Evolutionary conservation across 2,888 invertebrate genomes (phyloP).

Genomic region (Pharmacophagus antenor): DNA sequence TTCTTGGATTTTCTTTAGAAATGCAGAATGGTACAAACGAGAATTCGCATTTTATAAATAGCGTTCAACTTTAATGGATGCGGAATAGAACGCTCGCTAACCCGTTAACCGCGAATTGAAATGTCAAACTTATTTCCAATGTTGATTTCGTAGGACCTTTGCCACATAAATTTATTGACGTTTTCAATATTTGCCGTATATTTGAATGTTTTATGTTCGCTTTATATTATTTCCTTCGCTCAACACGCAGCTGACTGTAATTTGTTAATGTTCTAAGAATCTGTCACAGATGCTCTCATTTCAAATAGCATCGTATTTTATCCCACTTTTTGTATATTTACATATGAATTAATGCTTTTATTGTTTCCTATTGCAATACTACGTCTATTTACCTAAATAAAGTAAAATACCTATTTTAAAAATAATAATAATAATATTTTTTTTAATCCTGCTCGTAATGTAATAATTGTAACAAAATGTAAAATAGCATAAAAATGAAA

Average conservation of each 20-base stretch:
- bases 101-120: constrained; percentile 29
- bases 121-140: constrained; percentile 28
- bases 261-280: constrained; percentile 24
- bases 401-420: no score
- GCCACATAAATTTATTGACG: constrained; percentile 16
- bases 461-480: no score
- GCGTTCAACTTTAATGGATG: constrained; percentile 29
- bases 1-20: background rate
- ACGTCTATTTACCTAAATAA: no score
- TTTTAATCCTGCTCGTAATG: no score
- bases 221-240: constrained; percentile 12
- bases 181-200: constrained; percentile 8
- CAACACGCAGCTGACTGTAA: constrained; percentile 16
- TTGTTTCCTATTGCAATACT: no score
- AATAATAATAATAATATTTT: no score
- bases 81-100: constrained; percentile 24
- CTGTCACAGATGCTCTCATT: constrained; percentile 20
- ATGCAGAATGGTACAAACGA: constrained; percentile 3
- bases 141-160: constrained; percentile 18
- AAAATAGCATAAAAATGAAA: no score
- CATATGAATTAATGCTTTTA: background rate
- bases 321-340: background rate
- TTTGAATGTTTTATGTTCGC: constrained; percentile 14
- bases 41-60: constrained; percentile 28
- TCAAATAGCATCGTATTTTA: constrained; percentile 13